Base-by-base conservation (phyloP, 2,797 vertebrate species). In the Pelochelys cantorii region DNA sequence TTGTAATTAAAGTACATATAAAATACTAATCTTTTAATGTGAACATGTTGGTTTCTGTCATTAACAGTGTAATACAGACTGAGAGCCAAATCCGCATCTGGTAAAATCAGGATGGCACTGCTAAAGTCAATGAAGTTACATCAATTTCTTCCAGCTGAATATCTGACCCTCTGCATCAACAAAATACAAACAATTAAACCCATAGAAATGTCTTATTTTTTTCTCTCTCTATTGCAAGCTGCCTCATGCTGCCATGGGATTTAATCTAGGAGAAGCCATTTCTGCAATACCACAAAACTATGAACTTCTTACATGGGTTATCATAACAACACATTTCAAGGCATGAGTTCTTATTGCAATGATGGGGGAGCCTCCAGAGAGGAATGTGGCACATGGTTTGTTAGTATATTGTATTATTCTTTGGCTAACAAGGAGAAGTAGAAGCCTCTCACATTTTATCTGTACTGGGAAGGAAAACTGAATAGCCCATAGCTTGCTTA, bases 61-160 rank as follows among this genome's bases (percentile, higher is more conserved):
- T 88, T 79, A 86, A 95, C 78, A 87, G 54, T 15, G 0, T 88
- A 95, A 96, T 96, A 95, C 95, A 95, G 54, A 88, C 37, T 85
- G 79, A 96, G 92, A 80, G 68, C 37, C 25, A 94, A 86, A 83
- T 87, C 17, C 22, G 55, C 9, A 89, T 48, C 25, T 87, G 91
- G 84, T 92, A 68, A 92, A 93, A 90, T 82, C 17, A 27, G 7
- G 53, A 22, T 62, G n/a, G 6, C 5, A 9, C 56, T 48, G 7
- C 10, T 52, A n/a, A 84, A 53, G 54, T 85, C 20, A 83, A 57
- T 57, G 55, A 84, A 65, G 55, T 68, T n/a, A 82, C 12, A 48
- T 78, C 83, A 87, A 13, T 55, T 85, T 56, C 56, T n/a, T 34
- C 48, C 42, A 90, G 37, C 34, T 52, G 11, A 77, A 23, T 29